phyloP scores from a whole-genome alignment of 53 echinoderm and acorn worm species.

The Holothuria scabra region DNA sequence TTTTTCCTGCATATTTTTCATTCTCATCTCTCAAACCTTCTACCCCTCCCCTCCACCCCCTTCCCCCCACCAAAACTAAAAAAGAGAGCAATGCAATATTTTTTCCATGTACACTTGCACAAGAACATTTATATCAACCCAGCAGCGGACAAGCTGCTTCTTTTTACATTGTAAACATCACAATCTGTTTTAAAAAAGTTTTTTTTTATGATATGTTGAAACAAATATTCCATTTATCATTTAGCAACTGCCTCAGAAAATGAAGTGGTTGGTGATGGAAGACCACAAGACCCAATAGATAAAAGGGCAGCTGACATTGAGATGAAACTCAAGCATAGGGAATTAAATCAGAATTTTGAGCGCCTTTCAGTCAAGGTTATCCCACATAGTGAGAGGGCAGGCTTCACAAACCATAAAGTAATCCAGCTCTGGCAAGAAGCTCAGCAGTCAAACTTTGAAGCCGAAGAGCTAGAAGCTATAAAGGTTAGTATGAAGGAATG shows the following conservation, averaged over 20 bases:
- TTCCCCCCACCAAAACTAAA: too few species aligned
- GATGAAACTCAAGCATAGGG: constrained; percentile 84
- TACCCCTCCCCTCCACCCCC: too few species aligned
- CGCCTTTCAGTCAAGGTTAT: constrained; percentile 68
- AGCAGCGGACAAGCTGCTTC: too few species aligned
- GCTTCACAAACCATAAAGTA: constrained; percentile 80
- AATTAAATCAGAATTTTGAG: constrained; percentile 76
- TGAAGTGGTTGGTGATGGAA: constrained; percentile 11
- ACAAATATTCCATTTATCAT: too few species aligned
- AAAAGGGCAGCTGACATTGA: constrained; percentile 76
- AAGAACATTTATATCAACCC: too few species aligned
- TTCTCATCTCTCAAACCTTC: too few species aligned
- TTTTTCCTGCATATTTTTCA: too few species aligned
- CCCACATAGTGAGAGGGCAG: constrained; percentile 77
- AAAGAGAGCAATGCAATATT: too few species aligned
- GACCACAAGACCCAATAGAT: constrained; percentile 9
- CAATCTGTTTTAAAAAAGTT: too few species aligned
- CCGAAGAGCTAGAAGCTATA: constrained; percentile 79
- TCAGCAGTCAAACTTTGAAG: constrained; percentile 68
- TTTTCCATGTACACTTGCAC: too few species aligned
- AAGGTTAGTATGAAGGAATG: constrained; percentile 50
- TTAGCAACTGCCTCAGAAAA: neutral
- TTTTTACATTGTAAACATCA: too few species aligned
- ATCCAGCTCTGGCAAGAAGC: constrained; percentile 90
- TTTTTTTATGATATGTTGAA: too few species aligned